Evolutionary conservation across 2,113 vertebrate genomes (phyloP).

Genomic region (Alexandromys fortis): DNA sequence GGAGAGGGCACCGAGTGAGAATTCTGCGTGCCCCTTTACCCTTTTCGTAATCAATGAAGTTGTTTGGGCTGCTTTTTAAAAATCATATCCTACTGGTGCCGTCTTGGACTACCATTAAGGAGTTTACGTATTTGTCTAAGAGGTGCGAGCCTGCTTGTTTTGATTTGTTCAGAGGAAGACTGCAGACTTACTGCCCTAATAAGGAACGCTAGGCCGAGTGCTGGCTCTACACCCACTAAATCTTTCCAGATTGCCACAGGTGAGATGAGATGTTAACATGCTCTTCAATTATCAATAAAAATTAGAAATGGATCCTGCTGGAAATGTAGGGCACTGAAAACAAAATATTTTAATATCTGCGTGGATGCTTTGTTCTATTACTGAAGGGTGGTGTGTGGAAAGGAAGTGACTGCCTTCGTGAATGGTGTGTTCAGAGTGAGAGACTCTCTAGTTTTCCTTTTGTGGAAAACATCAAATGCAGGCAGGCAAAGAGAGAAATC

Average conservation of each 20-base stretch:
- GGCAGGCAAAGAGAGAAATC: neutral
- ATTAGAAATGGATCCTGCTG: slow-evolving; percentile 57
- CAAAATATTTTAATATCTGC: slow-evolving; percentile 17
- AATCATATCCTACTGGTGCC: neutral
- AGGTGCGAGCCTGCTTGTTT: neutral
- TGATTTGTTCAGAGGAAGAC: slow-evolving; percentile 62
- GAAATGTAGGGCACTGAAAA: slow-evolving; percentile 51
- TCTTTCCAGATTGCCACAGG: slow-evolving; percentile 67
- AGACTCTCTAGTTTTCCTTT: neutral
- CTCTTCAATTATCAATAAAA: slow-evolving; percentile 70
- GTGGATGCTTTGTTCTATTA: neutral
- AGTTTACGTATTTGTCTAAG: neutral
- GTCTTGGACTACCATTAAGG: slow-evolving; percentile 12
- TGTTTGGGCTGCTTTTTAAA: neutral
- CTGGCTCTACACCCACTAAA: slow-evolving; percentile 43
- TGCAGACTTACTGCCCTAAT: slow-evolving; percentile 45
- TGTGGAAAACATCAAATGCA: slow-evolving; percentile 2
- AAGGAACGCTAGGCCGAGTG: slow-evolving; percentile 53
- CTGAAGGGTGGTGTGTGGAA: neutral
- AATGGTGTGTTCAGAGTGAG: neutral
- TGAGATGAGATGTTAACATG: slow-evolving; percentile 68
- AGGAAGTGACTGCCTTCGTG: slow-evolving; percentile 35
- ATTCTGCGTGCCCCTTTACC: slow-evolving; percentile 14
- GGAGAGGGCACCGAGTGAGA: neutral
- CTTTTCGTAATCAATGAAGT: slow-evolving; percentile 48